Base-by-base conservation (phyloP, 2,888 invertebrate species). In the Drosophila subsilvestris region DNA sequence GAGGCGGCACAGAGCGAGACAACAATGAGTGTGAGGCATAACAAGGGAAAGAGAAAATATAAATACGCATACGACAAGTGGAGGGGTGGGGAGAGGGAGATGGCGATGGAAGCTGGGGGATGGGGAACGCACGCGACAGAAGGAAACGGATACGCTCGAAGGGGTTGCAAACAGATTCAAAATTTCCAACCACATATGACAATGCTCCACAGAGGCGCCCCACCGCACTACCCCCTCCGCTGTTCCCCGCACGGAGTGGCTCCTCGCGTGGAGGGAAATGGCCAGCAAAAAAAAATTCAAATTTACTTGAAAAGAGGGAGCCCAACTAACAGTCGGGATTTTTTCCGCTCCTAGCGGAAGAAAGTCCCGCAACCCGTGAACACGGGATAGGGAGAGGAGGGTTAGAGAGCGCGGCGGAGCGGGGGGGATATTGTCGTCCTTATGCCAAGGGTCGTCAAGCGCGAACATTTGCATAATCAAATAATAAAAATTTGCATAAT, bases 381-480 rank as follows among this genome's bases (percentile, higher is more conserved):
- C 60, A 29, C 49, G 56, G 51, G 27, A 29, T 32, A 37, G 55
- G 54, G 49, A 44, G 45, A 50, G 47, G 48, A 53, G 18, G n/a
- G 18, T 8, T 22, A 22, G 43, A 18, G 60, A 43, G 55, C 17
- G 44, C 9, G 27, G 20, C 9, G 45, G 66, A 55, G 74, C 68
- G 73, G 68, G 58, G 74, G 75, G 73, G 68, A 78, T 81, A 89
- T 86, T 89, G 86, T 89, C 89, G 89, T 89, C 91, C 91, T 91
- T 91, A 91, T 91, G 91, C 85, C 91, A 91, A 90, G 91, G 91
- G 90, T 91, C 91, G 91, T 91, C 90, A 90, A 87, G 90, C 90
- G 82, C 78, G 81, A 78, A 89, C 89, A 91, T 91, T 92, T 91
- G 91, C 91, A 91, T 91, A 91, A 91, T 92, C 91, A 92, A 91